Base-by-base conservation (phyloP, 2,888 invertebrate genomes). In the Cheilosia pagana region DNA sequence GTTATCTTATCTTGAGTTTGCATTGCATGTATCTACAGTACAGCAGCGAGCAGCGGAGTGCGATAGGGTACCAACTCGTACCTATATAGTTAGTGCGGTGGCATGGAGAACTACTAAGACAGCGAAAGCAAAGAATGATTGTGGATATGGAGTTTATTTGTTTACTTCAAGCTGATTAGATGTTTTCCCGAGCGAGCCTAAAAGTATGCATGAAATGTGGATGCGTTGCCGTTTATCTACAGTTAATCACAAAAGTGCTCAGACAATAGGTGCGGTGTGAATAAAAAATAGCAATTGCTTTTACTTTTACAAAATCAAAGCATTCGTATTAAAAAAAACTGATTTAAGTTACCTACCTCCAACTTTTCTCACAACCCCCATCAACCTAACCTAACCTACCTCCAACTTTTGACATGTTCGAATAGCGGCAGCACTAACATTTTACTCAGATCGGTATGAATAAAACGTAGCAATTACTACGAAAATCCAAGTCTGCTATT, bases 1-100 rank as follows among this genome's bases (percentile, higher is more conserved):
- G 71, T 85, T 81, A 85, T 85, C 85, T 85, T 85, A 85, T 85
- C 85, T 85, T 39, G n/a, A 53, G 81, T 81, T 85, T 85, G 75
- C 81, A 81, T 62, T 85, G 79, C 75, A 79, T 72, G 70, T 75
- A 72, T 53, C 43, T 72, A 79, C 43, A 52, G 23, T 12, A 41
- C 19, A 23, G 23, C 25, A 59, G 41, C 19, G 28, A 23, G 23
- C 25, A 59, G 41, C 19, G 28, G 12, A 6, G 2, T 10, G 25
- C 43, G 43, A 48, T 23, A 10, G 16, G 48, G 16, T 12, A 12
- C 2, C 19, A 28, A 28, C 28, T 28, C 8, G 28, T 12, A n/a
- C n/a, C n/a, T n/a, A n/a, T n/a, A 5, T 3, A 50, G 50, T 28
- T 7, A 25, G 16, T 31, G 16, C 19, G 16, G 35, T 12, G 12